phyloP scores from a whole-genome alignment of 2,113 vertebrate species.

The Saimiri boliviensis region DNA sequence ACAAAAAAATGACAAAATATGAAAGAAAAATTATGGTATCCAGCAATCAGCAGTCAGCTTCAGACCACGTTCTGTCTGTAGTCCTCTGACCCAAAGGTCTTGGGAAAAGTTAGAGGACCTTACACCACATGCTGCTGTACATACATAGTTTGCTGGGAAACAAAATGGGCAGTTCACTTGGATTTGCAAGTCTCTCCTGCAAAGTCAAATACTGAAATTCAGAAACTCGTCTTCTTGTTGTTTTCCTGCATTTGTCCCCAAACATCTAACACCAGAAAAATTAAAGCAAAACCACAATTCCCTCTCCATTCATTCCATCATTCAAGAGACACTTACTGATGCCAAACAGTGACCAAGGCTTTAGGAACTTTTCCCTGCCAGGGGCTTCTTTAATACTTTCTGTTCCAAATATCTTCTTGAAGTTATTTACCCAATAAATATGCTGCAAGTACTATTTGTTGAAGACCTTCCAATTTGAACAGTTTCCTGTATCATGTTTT shows the following conservation, averaged over 20 bases:
- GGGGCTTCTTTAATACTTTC: too few relatives aligned
- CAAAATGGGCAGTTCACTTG: neutral
- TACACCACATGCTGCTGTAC: accelerated
- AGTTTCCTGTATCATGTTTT: neutral
- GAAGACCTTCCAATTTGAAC: too few relatives aligned
- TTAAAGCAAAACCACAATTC: neutral
- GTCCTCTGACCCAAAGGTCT: neutral
- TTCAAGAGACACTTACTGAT: neutral
- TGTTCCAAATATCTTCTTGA: neutral
- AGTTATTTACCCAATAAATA: neutral
- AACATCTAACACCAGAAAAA: neutral
- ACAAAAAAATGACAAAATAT: neutral
- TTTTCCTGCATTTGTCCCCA: neutral
- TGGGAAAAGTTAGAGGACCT: accelerated
- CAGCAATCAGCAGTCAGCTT: neutral
- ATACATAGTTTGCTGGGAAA: neutral
- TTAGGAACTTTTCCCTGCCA: neutral
- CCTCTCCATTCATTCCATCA: too few relatives aligned
- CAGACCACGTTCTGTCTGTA: neutral
- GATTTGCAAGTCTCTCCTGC: neutral
- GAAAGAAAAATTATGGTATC: neutral
- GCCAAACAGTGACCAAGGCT: neutral
- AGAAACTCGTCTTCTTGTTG: neutral
- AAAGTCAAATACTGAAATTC: neutral
- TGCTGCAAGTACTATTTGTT: neutral